Evolutionary conservation across 2,888 invertebrate genomes (phyloP), one percentile per base, ranked within the genome.

Genomic region (Sphecodes monilicornis): DNA sequence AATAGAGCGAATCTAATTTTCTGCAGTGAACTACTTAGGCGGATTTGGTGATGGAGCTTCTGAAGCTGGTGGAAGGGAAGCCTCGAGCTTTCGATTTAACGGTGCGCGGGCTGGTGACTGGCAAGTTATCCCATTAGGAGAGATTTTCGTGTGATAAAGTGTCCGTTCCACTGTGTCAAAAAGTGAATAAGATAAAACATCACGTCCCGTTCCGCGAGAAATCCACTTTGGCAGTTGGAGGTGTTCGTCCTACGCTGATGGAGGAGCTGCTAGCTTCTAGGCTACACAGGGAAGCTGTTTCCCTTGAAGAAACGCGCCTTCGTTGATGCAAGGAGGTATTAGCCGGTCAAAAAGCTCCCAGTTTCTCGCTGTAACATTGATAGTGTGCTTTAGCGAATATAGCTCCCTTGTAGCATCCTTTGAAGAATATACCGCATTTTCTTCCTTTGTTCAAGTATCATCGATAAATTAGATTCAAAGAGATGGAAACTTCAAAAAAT

Each of bases 91-190:
- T 54, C 81, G 60, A 43, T 75, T 43, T 16, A 60, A 80, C 57
- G 32, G 29, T n/a, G 43, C 3, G 8, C 26, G 6, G 43, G 57
- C 32, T 22, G 68, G 29, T 46, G 60, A n/a, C 60, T 39, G 39
- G 10, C n/a, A 75, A 81, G 60, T 81, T 46, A 54, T 36, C 70
- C 82, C n/a, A 50, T 74, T 70, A 80, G 22, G 26, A 1, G 69
- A 50, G 54, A 81, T 82, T 50, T 81, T 80, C 81, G 32, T 18
- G 13, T 5, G 70, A 36, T 22, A 54, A 29, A 54, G 39, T 46
- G 60, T 80, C 57, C 57, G 26, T 46, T 57, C 46, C 46, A 22
- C 76, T 26, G n/a, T 6, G 54, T 57, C 66, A 57, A 32, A 26
- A n/a, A 22, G 57, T 18, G 41, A 32, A 64, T 78, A n/a, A 68